Conservation (phyloP, 2,113 vertebrate genomes). For the Cathartes aura region DNA sequence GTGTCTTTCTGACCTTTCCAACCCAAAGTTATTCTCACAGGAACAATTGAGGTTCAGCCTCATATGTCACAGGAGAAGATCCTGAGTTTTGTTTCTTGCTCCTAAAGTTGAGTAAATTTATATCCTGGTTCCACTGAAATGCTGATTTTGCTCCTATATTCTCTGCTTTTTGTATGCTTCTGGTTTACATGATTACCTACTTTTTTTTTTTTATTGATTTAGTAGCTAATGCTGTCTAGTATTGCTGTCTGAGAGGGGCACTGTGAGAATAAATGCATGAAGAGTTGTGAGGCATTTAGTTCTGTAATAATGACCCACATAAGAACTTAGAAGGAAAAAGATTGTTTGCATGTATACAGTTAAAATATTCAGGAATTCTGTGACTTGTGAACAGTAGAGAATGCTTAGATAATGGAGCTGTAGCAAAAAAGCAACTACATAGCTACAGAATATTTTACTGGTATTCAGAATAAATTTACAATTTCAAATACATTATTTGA, state of each 20-base stretch:
- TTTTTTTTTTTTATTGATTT: not conserved
- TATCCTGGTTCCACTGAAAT: not conserved
- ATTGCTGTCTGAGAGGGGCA: not conserved
- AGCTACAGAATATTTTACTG: not conserved
- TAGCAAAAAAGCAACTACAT: not conserved
- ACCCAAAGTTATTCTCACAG: not conserved
- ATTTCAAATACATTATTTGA: not conserved
- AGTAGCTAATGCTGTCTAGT: not conserved
- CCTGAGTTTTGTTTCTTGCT: not conserved
- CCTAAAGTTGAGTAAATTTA: not conserved
- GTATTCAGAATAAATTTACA: not conserved
- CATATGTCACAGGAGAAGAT: not conserved
- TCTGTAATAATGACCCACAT: not conserved
- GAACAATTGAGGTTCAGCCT: not conserved
- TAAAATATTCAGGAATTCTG: slow-evolving; percentile 29
- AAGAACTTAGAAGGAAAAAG: not conserved
- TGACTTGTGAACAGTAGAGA: not conserved
- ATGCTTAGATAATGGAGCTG: not conserved
- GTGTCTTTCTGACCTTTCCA: not conserved
- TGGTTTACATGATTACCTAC: not conserved
- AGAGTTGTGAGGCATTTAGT: not conserved
- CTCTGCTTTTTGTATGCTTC: not conserved
- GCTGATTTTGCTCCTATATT: not conserved
- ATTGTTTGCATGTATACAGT: not conserved
- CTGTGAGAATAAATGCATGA: not conserved